Evolutionary conservation across 2,888 invertebrate species (phyloP).

Genomic region (Ichneumoninae sp.): DNA sequence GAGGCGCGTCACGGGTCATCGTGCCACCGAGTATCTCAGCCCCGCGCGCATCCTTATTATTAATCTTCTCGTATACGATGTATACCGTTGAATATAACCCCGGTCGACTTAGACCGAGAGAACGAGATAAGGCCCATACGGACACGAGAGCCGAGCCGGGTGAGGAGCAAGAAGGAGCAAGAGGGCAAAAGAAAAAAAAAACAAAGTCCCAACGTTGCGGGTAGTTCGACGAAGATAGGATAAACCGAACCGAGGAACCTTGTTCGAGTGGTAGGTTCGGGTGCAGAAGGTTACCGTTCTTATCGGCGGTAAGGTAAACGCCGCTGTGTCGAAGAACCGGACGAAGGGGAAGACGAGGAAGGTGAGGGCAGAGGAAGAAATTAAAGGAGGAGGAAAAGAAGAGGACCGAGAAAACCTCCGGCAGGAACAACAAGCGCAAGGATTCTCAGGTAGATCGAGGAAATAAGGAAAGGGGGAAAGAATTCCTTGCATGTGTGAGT

Average conservation of each 20-base stretch:
- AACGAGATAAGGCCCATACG: constrained; percentile 52
- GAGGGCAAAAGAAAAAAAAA: neutral
- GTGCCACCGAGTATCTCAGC: constrained; percentile 20
- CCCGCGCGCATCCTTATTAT: constrained; percentile 41
- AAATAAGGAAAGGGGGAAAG: constrained; percentile 53
- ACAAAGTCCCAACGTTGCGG: neutral
- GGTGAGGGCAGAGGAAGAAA: constrained; percentile 27
- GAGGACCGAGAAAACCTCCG: constrained; percentile 62
- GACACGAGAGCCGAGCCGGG: constrained; percentile 36
- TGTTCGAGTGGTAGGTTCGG: constrained; percentile 57
- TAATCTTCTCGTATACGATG: constrained; percentile 53
- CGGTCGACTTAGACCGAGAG: constrained; percentile 43
- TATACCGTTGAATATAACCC: constrained; percentile 31
- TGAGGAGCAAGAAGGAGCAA: neutral
- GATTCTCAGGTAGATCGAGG: constrained; percentile 64
- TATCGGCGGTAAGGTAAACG: constrained; percentile 58
- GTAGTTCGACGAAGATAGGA: constrained; percentile 13
- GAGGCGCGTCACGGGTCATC: constrained; percentile 6
- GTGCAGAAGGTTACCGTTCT: constrained; percentile 49
- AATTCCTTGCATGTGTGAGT: neutral
- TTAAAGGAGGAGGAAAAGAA: constrained; percentile 22
- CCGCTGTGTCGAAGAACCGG: constrained; percentile 53
- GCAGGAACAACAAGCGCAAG: constrained; percentile 62
- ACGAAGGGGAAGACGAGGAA: constrained; percentile 39
- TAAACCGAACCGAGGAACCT: constrained; percentile 47